Evolutionary conservation across 2,113 vertebrate genomes (phyloP).

Genomic region (Thamnophis sirtalis): DNA sequence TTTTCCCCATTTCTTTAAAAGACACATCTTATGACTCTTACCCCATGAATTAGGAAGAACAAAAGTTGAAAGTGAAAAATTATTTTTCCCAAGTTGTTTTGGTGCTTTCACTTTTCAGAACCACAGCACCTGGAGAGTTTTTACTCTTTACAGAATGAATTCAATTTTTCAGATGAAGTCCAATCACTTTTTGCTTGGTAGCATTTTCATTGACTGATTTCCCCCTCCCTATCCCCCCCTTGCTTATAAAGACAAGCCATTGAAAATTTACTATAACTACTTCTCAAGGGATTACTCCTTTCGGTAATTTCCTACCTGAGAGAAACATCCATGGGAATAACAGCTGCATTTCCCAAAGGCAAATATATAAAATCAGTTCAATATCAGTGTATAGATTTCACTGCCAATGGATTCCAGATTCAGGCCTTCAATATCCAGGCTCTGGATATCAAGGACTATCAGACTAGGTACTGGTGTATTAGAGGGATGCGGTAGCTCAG

Average conservation of each 20-base stretch:
- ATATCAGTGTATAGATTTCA: constrained; percentile 29
- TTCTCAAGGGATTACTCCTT: constrained; percentile 44
- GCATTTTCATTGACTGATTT: constrained; percentile 57
- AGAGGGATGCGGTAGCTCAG: no score
- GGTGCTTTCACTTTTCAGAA: constrained; percentile 41
- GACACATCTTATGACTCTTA: background rate
- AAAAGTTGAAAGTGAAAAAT: constrained; percentile 14
- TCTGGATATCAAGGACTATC: constrained; percentile 44
- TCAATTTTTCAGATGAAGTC: constrained; percentile 58
- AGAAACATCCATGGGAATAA: constrained; percentile 56
- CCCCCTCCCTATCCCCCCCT: constrained; percentile 45
- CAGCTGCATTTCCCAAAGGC: background rate
- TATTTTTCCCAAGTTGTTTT: constrained; percentile 46
- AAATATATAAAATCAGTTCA: constrained; percentile 40
- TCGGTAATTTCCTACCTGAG: constrained; percentile 55
- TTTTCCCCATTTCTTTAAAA: background rate
- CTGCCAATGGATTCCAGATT: constrained; percentile 31
- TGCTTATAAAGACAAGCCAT: constrained; percentile 59
- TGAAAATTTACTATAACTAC: constrained; percentile 62
- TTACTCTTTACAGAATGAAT: constrained; percentile 51
- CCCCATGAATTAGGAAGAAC: constrained; percentile 28
- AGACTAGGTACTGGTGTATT: background rate
- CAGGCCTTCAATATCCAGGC: constrained; percentile 47
- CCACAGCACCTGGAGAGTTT: constrained; percentile 35
- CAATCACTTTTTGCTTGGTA: constrained; percentile 62